Evolutionary conservation across 2,113 vertebrate genomes (phyloP), one percentile per base, ranked within the genome.

Genomic region (Petromus typicus): DNA sequence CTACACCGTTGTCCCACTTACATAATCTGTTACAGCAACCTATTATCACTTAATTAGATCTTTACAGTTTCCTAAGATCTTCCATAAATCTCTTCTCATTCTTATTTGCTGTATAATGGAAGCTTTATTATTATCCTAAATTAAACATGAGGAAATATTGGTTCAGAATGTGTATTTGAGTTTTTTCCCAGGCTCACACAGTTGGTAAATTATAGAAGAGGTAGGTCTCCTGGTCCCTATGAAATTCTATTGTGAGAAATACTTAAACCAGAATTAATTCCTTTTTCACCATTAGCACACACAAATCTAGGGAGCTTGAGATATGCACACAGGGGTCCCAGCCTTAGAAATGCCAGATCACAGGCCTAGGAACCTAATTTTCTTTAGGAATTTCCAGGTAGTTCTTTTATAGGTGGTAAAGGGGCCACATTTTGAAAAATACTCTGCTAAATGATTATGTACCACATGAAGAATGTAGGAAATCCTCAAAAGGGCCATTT

Each of bases 401-500:
- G 43, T 59, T 71, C 54, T 79, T 57, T 25, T 0, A 23, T 11
- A 57, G 18, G 40, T 16, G 32, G 16, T 59, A 43, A 67, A 90
- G 22, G 8, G 11, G 22, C 16, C 40, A 87, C 12, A 25, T 67
- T 59, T 75, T 86, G 40, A 81, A 64, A 89, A 76, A 96, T 25
- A 56, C 10, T 43, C 7, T 14, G 63, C n/a, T 48, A 56, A 51
- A 59, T 76, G 66, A 86, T 82, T 34, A 32, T 25, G 67, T 43
- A 27, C 57, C 66, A 82, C 25, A 69, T 76, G n/a, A 66, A 90
- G 22, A 92, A 61, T 54, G 30, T 54, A 76, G 73, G 3, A 27
- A 75, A 92, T 45, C 43, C 30, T 82, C 86, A 86, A 86, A 75
- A 93, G 81, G n/a, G 43, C 51, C 23, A 69, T 82, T 78, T 82